Evolutionary conservation across 64 coral and sea anemone species (phyloP).

Genomic region (Montipora cactus): DNA sequence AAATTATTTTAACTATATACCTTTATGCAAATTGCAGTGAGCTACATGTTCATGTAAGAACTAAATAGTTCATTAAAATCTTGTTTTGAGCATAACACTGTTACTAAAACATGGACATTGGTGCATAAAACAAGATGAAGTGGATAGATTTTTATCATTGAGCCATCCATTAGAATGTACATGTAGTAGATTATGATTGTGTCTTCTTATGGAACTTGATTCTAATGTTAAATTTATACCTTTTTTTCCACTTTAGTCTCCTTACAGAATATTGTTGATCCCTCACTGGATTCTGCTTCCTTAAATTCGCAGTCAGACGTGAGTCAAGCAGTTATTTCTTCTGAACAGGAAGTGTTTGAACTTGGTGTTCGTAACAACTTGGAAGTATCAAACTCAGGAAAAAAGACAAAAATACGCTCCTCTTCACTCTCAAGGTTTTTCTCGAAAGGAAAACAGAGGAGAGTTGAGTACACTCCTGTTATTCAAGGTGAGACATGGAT

Average conservation of each 20-base stretch:
- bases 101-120: no score
- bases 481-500: neutral
- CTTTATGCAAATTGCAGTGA: no score
- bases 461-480: constrained; percentile 1
- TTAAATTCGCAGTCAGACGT: constrained; percentile 46
- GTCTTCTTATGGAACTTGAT: no score
- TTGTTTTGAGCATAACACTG: no score
- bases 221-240: neutral
- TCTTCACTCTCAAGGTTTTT: constrained; percentile 67
- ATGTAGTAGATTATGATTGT: no score
- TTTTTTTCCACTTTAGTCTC: neutral
- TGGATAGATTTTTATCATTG: no score
- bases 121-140: no score
- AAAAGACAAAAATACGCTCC: constrained; percentile 47
- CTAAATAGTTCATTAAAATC: no score
- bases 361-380: constrained; percentile 28
- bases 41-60: no score
- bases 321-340: constrained; percentile 16
- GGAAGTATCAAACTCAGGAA: neutral
- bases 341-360: constrained; percentile 64
- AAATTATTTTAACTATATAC: no score
- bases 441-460: constrained; percentile 67
- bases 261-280: neutral
- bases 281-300: constrained; percentile 9
- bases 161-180: no score